Evolutionary conservation across 2,113 vertebrate species (phyloP).

Genomic region (Passer domesticus): DNA sequence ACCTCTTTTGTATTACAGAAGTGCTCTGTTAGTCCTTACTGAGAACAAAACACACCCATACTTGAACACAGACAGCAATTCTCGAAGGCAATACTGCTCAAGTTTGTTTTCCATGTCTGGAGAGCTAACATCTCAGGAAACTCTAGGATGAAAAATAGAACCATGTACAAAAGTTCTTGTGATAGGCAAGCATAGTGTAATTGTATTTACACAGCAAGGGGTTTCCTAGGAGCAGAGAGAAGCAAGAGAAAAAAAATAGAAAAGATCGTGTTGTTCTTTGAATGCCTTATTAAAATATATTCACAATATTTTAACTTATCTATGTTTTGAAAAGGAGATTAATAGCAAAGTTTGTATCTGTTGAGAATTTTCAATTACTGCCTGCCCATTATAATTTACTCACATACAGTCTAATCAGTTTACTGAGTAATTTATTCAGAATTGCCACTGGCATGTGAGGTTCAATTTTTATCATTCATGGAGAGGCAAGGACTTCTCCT

Average conservation of each 20-base stretch:
- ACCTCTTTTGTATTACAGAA: background rate
- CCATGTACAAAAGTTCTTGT: background rate
- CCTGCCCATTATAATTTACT: constrained; percentile 1
- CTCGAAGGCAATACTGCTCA: background rate
- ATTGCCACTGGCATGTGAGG: background rate
- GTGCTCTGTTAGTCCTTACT: background rate
- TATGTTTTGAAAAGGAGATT: background rate
- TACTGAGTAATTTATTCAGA: background rate
- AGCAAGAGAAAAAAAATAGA: background rate
- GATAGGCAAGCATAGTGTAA: background rate
- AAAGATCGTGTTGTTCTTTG: background rate
- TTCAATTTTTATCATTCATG: constrained; percentile 19
- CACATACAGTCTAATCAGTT: background rate
- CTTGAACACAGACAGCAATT: background rate
- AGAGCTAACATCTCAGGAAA: background rate
- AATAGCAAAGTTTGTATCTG: background rate
- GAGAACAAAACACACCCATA: background rate
- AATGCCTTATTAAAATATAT: background rate
- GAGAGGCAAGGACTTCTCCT: background rate
- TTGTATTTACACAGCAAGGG: background rate
- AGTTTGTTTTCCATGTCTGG: background rate
- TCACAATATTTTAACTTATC: background rate
- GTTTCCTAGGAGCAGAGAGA: background rate
- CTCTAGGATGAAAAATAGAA: background rate
- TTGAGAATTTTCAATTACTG: background rate